A percentile compares a stretch with the other conserved stretches of the same genome.
Evolutionary conservation across 2,888 invertebrate genomes (phyloP).

Genomic region (Smittia aterrima): DNA sequence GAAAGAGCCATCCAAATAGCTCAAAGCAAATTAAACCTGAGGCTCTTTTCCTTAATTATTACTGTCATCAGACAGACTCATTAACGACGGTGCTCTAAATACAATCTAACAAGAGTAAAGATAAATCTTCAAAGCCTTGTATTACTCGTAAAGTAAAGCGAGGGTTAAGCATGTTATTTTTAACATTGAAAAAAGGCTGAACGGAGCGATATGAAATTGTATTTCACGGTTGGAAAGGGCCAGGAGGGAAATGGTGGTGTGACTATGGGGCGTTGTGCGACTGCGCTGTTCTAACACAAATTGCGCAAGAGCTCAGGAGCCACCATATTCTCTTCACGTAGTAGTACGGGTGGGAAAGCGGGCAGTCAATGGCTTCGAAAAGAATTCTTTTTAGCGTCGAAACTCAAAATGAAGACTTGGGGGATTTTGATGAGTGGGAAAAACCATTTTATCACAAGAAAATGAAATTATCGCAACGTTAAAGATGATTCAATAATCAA

Average conservation of each 20-base stretch:
- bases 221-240: neutral
- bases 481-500: too few relatives aligned
- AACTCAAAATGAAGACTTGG: neutral
- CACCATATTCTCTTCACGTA: neutral
- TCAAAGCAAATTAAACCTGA: too few relatives aligned
- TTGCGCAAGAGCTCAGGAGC: neutral
- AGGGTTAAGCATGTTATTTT: neutral
- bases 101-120: neutral
- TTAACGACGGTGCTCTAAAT: neutral
- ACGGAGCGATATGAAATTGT: neutral
- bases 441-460: neutral
- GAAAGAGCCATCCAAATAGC: too few relatives aligned
- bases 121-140: neutral
- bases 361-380: neutral
- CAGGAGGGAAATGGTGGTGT: neutral
- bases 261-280: neutral
- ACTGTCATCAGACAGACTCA: neutral
- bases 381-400: neutral
- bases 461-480: neutral
- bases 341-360: neutral
- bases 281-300: neutral
- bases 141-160: neutral
- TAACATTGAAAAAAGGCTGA: conserved; percentile 1
- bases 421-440: neutral
- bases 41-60: neutral